Evolutionary conservation across 1,140 invertebrate species (phyloP), one percentile per base, ranked within the genome.

Genomic region (Neomicropteryx cornuta): DNA sequence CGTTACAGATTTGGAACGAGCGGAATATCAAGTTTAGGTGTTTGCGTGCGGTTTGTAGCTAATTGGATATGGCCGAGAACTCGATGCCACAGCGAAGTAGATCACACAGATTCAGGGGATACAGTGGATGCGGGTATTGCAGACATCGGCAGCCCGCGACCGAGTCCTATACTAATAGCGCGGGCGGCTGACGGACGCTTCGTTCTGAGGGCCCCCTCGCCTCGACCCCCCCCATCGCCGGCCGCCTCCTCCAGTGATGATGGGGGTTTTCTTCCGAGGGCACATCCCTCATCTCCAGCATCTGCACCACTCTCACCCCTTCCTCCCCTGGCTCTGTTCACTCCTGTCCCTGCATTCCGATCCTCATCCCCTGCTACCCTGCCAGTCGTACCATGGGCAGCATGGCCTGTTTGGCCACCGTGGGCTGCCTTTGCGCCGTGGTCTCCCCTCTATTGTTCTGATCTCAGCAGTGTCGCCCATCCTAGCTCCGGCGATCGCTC

Each of bases 1-100:
- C n/a, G n/a, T 49, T 52, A 34, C 70, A 88, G 86, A 86, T 77
- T 81, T 84, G 82, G 84, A 80, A 78, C 85, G 83, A 77, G 84
- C 84, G 72, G 86, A 88, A 79, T 88, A 88, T 83, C 86, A 85
- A 81, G 85, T 87, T 67, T 88, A 77, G 83, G 72, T 60, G 72
- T 79, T 46, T 66, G 65, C 49, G 60, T 81, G 46, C 60, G 63
- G 34, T 76, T 79, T 53, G 70, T 76, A 42, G 65, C 68, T 36
- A 76, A 78, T 55, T 79, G 76, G 76, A 72, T 79, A 48, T 79
- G 76, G 77, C 76, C 77, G 46, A 66, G 68, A 48, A 73, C 77
- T 51, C 72, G 76, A 39, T 78, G 76, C 59, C 66, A 72, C 63
- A 48, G 71, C 58, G 47, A 73, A 59, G 3, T 68, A 57, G 41